Conservation (phyloP, 2,113 vertebrate genomes). For the Corythoichthys intestinalis region DNA sequence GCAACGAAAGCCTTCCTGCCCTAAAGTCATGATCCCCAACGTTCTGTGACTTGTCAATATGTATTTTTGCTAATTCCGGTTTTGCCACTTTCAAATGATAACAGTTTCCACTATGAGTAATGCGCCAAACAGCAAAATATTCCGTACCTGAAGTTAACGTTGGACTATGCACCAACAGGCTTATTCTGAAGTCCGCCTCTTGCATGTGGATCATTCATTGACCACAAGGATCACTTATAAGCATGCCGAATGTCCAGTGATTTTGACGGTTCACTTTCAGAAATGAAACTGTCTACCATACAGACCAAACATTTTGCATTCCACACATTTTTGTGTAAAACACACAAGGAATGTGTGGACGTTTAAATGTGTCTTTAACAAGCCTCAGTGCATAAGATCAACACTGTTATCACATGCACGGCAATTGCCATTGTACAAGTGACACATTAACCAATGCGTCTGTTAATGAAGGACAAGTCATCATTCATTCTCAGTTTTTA, state of each 20-base stretch:
- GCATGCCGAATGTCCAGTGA: neutral
- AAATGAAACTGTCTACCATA: constrained; percentile 18
- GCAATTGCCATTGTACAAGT: constrained; percentile 45
- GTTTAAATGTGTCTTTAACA: constrained; percentile 38
- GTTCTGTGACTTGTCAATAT: neutral
- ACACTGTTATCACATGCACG: constrained; percentile 37
- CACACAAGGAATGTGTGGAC: constrained; percentile 29
- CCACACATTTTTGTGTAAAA: constrained; percentile 30
- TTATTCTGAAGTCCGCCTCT: neutral
- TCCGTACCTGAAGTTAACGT: neutral
- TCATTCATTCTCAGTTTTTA: constrained; percentile 53
- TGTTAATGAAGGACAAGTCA: constrained; percentile 68
- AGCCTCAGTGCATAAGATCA: constrained; percentile 23
- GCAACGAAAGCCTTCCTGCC: neutral
- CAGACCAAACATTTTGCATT: constrained; percentile 29
- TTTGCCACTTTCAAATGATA: neutral
- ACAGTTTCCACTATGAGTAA: neutral
- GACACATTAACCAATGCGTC: constrained; percentile 67
- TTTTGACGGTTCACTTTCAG: neutral
- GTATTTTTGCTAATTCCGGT: neutral
- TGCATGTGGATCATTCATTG: neutral
- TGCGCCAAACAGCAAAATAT: neutral
- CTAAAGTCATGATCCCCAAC: neutral
- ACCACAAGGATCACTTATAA: neutral
- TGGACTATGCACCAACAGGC: neutral